These are phyloP conservation scores for Aelia acuminata DNA, from an alignment of 2,888 invertebrate species.

Conservation along the genomic window DNA sequence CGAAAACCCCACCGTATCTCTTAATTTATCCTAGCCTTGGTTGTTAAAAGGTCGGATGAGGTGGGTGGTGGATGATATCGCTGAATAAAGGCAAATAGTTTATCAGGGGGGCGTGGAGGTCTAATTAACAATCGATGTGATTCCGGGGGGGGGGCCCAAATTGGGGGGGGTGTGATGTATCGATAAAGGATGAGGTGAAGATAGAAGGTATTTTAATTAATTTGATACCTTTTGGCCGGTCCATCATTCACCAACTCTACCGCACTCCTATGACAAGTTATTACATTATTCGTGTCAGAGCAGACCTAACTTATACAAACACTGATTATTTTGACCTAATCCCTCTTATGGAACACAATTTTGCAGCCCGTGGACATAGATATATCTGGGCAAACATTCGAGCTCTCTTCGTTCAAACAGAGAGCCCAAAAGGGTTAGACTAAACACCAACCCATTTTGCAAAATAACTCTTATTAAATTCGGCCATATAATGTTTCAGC, in stretches of 20 bases:
- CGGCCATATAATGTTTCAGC: too few relatives aligned
- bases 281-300: conserved; percentile 41
- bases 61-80: background rate
- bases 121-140: conserved; percentile 40
- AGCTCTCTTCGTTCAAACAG: conserved; percentile 39
- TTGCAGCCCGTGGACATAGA: conserved; percentile 30
- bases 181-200: conserved; percentile 43
- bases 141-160: background rate
- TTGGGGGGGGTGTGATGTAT: background rate
- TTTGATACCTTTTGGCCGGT: conserved; percentile 40
- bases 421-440: background rate
- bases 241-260: conserved; percentile 36
- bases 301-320: conserved; percentile 38
- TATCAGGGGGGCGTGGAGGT: conserved; percentile 6
- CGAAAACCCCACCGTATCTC: background rate
- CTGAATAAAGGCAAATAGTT: conserved; percentile 13
- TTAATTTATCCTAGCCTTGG: background rate
- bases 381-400: conserved; percentile 37
- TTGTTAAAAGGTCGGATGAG: too few relatives aligned
- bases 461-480: background rate
- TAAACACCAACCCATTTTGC: background rate
- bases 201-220: conserved; percentile 50
- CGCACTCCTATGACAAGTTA: conserved; percentile 41
- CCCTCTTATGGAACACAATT: conserved; percentile 46
- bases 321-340: conserved; percentile 42